Percentiles rank a stretch among this genome's conserved stretches.
These are phyloP conservation scores for Steinernema feltiae DNA, from an alignment of 1,140 invertebrate species.

Conservation along the genomic window DNA sequence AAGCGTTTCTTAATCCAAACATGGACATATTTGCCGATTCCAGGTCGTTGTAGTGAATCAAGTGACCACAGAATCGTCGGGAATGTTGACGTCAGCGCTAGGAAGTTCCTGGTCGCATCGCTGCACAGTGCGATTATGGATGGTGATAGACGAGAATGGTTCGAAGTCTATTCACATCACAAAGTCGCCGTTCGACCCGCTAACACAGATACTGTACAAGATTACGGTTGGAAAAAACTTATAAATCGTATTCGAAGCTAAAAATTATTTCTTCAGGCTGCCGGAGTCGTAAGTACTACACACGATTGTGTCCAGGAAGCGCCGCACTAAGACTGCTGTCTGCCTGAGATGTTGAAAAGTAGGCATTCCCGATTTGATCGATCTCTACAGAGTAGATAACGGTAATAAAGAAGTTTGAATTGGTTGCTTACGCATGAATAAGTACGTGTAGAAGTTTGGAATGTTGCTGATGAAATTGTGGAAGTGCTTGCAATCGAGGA, in stretches of 20 bases:
- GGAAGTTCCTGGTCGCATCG: background rate
- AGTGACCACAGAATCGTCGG: background rate
- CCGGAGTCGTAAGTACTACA: background rate
- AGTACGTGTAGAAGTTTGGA: background rate
- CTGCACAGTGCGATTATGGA: background rate
- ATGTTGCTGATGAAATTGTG: background rate
- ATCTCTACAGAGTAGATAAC: background rate
- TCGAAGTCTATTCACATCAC: background rate
- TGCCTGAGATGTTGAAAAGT: background rate
- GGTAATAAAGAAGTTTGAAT: too few species aligned
- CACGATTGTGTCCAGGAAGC: background rate
- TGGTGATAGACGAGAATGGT: background rate
- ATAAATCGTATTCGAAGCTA: background rate
- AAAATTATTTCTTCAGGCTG: background rate
- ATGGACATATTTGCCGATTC: background rate
- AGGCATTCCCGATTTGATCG: background rate
- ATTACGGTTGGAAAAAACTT: background rate
- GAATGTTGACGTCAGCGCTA: background rate
- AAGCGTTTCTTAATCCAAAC: background rate
- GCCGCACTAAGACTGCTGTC: background rate
- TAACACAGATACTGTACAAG: background rate
- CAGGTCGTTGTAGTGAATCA: background rate
- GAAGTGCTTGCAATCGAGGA: background rate
- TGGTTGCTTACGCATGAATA: background rate
- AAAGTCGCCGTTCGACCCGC: background rate